These are phyloP conservation scores for Manis crassicaudata DNA, from an alignment of 2,797 vertebrate species.

Conservation along the genomic window DNA sequence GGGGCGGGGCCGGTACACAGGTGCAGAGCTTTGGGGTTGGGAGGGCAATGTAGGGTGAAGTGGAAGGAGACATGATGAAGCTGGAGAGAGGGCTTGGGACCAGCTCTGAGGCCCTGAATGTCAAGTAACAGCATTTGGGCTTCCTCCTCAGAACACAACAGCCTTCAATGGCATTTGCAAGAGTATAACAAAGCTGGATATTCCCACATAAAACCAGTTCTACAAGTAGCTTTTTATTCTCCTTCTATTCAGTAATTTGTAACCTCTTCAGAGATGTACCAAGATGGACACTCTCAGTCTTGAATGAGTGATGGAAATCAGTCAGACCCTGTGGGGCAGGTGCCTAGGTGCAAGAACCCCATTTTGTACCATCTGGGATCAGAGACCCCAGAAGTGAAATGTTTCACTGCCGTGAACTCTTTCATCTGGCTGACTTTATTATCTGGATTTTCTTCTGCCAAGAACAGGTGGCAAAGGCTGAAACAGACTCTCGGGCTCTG, in stretches of 20 bases:
- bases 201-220: not conserved
- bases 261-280: not conserved
- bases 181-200: not conserved
- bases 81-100: not conserved
- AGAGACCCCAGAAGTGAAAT: not conserved
- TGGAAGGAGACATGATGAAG: not conserved
- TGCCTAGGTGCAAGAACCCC: not conserved
- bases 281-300: not conserved
- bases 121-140: not conserved
- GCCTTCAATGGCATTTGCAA: not conserved
- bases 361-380: not conserved
- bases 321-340: fast-evolving
- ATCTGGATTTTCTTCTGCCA: not conserved
- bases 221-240: not conserved
- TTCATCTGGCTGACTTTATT: not conserved
- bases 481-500: not conserved
- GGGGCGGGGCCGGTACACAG: fast-evolving
- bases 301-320: not conserved
- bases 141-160: not conserved
- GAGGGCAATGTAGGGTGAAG: not conserved
- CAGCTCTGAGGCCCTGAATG: not conserved
- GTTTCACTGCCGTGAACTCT: not conserved
- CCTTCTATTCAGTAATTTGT: not conserved
- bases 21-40: fast-evolving
- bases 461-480: not conserved